Evolutionary conservation across 2,888 invertebrate species (phyloP).

Genomic region (Ochropleura plecta): DNA sequence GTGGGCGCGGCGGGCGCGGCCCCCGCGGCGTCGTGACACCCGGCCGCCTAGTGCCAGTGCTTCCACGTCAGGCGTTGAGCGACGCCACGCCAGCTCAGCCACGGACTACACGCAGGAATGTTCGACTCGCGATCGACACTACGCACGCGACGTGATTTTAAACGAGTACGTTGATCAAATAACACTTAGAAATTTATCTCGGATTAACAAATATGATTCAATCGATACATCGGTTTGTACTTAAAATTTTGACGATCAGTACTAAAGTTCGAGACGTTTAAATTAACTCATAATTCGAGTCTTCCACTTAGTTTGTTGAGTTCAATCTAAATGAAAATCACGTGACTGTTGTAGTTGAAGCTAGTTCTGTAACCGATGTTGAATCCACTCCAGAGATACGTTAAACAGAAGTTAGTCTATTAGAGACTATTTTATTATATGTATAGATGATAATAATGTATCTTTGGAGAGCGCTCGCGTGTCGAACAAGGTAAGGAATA

Average conservation of each 20-base stretch:
- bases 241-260: conserved; percentile 41
- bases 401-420: conserved; percentile 40
- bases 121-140: conserved; percentile 41
- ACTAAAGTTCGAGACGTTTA: conserved; percentile 49
- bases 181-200: background rate
- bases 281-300: conserved; percentile 50
- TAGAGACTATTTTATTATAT: conserved; percentile 12
- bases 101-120: conserved; percentile 19
- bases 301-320: conserved; percentile 59
- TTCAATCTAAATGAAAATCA: conserved; percentile 52
- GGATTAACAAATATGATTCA: background rate
- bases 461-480: conserved; percentile 68
- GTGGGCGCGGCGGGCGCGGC: conserved; percentile 74
- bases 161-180: background rate
- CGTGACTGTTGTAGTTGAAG: conserved; percentile 50
- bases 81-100: conserved; percentile 16
- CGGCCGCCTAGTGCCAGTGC: conserved; percentile 90
- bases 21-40: conserved; percentile 82
- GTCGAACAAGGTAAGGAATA: conserved; percentile 64
- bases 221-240: conserved; percentile 23
- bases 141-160: conserved; percentile 53
- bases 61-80: conserved; percentile 87
- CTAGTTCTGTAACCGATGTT: conserved; percentile 28
- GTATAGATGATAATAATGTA: conserved; percentile 35
- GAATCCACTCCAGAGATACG: conserved; percentile 56